Percentiles rank a stretch among this genome's conserved stretches.
Conservation (phyloP, 2,888 invertebrate genomes). For the Loripinus fragilis region DNA sequence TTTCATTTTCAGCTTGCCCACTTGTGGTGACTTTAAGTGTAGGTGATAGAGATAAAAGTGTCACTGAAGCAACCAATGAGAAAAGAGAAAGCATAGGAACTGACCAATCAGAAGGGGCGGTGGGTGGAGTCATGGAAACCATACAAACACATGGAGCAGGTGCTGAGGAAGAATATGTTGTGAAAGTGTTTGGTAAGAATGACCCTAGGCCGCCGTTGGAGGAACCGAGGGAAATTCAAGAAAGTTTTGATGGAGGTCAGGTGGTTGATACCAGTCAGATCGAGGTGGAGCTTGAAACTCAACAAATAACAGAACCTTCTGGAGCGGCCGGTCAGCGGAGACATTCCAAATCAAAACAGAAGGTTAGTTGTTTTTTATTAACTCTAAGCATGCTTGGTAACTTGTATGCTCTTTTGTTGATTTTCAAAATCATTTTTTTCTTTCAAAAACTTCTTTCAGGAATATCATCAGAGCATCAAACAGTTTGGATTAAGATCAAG, state of each 20-base stretch:
- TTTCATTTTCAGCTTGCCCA: slow-evolving; percentile 26
- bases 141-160: slow-evolving; percentile 23
- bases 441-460: too few relatives aligned
- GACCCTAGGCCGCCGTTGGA: slow-evolving; percentile 23
- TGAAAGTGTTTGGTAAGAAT: slow-evolving; percentile 63
- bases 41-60: slow-evolving; percentile 30
- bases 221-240: neutral
- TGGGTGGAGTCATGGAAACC: slow-evolving; percentile 34
- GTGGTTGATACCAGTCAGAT: neutral
- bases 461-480: too few relatives aligned
- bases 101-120: slow-evolving; percentile 41
- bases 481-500: too few relatives aligned
- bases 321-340: neutral
- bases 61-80: slow-evolving; percentile 2
- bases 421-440: too few relatives aligned
- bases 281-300: slow-evolving; percentile 2
- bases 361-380: slow-evolving; percentile 3
- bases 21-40: slow-evolving; percentile 33
- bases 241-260: neutral
- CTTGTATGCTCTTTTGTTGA: too few relatives aligned
- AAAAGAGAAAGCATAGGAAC: neutral
- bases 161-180: slow-evolving; percentile 55
- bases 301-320: neutral
- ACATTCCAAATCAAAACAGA: slow-evolving; percentile 1
- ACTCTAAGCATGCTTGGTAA: too few relatives aligned